These are phyloP conservation scores for Eudemis profundana DNA, from an alignment of 2,888 invertebrate genomes.

Conservation along the genomic window DNA sequence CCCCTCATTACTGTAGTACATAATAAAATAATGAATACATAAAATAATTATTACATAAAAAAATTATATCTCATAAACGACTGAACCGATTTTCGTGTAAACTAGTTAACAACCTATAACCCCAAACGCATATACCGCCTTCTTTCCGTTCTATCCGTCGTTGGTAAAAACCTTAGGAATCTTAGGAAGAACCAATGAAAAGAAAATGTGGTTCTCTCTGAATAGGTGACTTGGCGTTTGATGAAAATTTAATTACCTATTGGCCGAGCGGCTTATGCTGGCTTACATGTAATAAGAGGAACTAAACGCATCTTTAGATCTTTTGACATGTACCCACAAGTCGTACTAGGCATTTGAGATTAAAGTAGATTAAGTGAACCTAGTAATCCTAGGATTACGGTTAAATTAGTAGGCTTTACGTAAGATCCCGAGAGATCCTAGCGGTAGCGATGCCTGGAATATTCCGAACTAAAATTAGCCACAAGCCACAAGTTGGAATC, in stretches of 20 bases:
- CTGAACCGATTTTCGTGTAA: too few relatives aligned
- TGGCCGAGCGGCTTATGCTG: slow-evolving; percentile 41
- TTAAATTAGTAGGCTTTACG: slow-evolving; percentile 23
- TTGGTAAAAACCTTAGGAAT: not conserved
- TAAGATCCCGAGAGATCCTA: slow-evolving; percentile 4
- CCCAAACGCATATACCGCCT: too few relatives aligned
- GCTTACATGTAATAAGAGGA: slow-evolving; percentile 10
- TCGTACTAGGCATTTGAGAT: slow-evolving; percentile 8
- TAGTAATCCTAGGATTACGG: slow-evolving; percentile 24
- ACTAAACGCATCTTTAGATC: slow-evolving; percentile 10
- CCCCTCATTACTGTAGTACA: not conserved
- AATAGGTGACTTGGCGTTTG: slow-evolving; percentile 49
- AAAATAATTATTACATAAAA: too few relatives aligned
- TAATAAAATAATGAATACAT: too few relatives aligned
- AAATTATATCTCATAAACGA: too few relatives aligned
- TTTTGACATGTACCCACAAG: slow-evolving; percentile 1
- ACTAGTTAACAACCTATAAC: too few relatives aligned
- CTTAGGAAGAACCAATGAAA: not conserved
- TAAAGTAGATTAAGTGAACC: slow-evolving; percentile 9
- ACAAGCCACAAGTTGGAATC: not conserved
- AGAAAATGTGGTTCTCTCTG: slow-evolving; percentile 15
- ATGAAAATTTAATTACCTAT: slow-evolving; percentile 63
- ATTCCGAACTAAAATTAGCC: slow-evolving; percentile 17
- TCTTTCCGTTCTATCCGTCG: too few relatives aligned
- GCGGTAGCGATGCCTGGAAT: slow-evolving; percentile 12